Percentiles rank a stretch among this genome's conserved stretches.
Evolutionary conservation across 1,140 invertebrate species (phyloP).

Genomic region (Bombus ignitus): DNA sequence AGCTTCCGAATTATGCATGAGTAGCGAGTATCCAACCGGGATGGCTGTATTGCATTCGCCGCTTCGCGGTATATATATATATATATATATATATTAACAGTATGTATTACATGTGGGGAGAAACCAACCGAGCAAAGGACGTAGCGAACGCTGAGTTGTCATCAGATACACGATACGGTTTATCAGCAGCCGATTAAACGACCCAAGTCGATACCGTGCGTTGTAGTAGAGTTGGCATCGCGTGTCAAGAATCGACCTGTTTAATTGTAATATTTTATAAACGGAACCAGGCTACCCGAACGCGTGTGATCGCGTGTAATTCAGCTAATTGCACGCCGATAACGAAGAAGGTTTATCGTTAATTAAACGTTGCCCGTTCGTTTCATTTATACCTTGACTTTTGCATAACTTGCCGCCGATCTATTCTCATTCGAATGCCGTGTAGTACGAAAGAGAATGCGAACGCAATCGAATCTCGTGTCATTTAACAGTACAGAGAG

Average conservation of each 20-base stretch:
- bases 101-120: background rate
- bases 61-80: background rate
- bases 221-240: background rate
- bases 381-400: background rate
- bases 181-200: slow-evolving; percentile 28
- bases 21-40: background rate
- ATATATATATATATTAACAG: background rate
- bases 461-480: background rate
- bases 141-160: slow-evolving; percentile 18
- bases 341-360: slow-evolving; percentile 37
- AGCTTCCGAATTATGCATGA: background rate
- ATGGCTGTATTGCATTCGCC: background rate
- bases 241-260: slow-evolving; percentile 1
- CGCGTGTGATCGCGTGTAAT: slow-evolving; percentile 8
- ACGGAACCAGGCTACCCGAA: background rate
- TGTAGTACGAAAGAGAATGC: too few species aligned
- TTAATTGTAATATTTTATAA: slow-evolving; percentile 41
- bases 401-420: background rate
- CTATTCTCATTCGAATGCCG: too few species aligned
- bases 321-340: slow-evolving; percentile 36
- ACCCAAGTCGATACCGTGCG: slow-evolving; percentile 9
- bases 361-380: slow-evolving; percentile 10
- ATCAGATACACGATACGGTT: slow-evolving; percentile 24
- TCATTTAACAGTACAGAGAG: too few species aligned
- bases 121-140: background rate